Evolutionary conservation across 2,113 vertebrate species (phyloP).

Genomic region (Ammospiza nelsoni): DNA sequence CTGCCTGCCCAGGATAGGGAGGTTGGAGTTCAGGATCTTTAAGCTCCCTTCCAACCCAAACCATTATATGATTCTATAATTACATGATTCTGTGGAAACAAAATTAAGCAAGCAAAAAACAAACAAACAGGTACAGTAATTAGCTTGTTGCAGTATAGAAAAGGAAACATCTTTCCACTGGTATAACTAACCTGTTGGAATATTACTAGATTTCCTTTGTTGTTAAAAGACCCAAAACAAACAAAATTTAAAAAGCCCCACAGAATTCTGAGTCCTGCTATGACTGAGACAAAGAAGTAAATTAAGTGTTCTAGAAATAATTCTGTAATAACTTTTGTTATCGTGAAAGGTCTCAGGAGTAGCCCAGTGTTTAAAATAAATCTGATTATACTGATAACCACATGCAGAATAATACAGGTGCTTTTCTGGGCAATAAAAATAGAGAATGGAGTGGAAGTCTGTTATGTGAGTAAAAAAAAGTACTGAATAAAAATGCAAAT

Average conservation of each 20-base stretch:
- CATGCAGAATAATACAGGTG: neutral
- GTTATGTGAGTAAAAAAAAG: neutral
- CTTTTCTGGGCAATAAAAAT: neutral
- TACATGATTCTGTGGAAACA: too few species aligned
- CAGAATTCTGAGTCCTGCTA: neutral
- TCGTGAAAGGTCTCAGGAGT: neutral
- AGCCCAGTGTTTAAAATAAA: neutral
- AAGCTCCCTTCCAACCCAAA: neutral
- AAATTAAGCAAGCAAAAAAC: neutral
- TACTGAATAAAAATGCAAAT: accelerated
- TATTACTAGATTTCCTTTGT: neutral
- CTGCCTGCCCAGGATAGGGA: neutral
- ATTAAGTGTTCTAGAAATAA: neutral
- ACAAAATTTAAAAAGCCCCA: neutral
- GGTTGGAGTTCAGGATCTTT: neutral
- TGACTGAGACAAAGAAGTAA: neutral
- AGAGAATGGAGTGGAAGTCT: neutral
- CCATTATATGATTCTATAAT: neutral
- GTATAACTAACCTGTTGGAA: neutral
- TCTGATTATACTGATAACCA: neutral
- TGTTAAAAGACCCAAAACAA: neutral
- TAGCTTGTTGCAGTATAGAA: neutral
- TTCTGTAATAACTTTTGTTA: neutral
- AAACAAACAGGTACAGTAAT: neutral
- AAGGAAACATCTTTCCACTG: neutral